Base-by-base conservation (phyloP, 2,888 invertebrate species). In the Oscheius sp. region DNA sequence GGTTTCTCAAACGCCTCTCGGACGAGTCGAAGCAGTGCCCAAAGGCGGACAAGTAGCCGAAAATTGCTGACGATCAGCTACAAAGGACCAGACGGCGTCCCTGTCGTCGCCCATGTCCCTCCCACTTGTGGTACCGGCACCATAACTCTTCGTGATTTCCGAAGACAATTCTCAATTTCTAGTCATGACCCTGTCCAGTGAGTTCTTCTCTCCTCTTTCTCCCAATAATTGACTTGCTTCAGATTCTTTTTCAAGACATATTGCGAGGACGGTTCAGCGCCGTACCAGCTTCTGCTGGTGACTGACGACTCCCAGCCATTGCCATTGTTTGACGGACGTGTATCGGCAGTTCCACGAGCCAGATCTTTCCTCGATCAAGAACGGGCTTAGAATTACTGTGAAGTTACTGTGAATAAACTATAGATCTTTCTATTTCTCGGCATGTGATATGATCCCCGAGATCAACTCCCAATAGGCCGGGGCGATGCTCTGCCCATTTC, bases 91-190 rank as follows among this genome's bases (percentile, higher is more conserved):
- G 81, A 85, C 69, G 82, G 79, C 13, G 84, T 85, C 6, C 85
- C 85, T 2, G 76, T 85, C 0, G 84, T 85, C 9, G 85, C 85
- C 2, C 83, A 85, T 35, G 84, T 86, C 27, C 80, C 83, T 0
- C 69, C 76, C 25, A 66, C n/a, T n/a, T n/a, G n/a, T n/a, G n/a
- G 25, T 27, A 72, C 70, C 9, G 78, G 77, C 2, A 64, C 73
- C 16, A 69, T 85, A 72, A 85, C 83, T 7, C 63, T 85, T 56
- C 66, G 69, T 9, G 85, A 85, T 49, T 85, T 85, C 68, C 78
- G 82, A 23, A 23, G 75, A n/a, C 78, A 81, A 46, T 76, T 85
- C 52, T 81, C 82, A 41, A 79, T 85, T 9, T 73, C 83, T 9
- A 72, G 78, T 13, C 72, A 76, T 21, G 58, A 69, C n/a, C 68